Evolutionary conservation across 1,140 invertebrate genomes (phyloP).

Genomic region (Cyclina sinensis): DNA sequence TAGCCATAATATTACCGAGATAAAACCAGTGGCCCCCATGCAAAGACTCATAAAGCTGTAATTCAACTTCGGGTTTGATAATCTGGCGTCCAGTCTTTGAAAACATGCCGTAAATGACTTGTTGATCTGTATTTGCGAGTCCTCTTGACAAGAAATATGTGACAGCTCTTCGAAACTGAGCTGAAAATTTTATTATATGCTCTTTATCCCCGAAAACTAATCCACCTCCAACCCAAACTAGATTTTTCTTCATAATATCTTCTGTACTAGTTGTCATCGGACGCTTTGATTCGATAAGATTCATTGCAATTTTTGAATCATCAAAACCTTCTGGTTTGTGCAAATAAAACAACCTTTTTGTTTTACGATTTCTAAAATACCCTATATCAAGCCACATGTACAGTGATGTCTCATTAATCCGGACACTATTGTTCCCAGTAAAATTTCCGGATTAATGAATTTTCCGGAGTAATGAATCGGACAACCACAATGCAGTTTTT

Average conservation of each 20-base stretch:
- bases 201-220: too few relatives aligned
- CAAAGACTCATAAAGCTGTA: slow-evolving; percentile 75
- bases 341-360: slow-evolving; percentile 66
- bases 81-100: slow-evolving; percentile 63
- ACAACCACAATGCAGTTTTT: too few relatives aligned
- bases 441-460: too few relatives aligned
- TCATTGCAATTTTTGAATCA: slow-evolving; percentile 68
- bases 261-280: neutral
- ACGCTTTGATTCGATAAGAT: slow-evolving; percentile 46
- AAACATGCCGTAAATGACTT: slow-evolving; percentile 80
- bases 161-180: slow-evolving; percentile 75
- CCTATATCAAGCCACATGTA: too few relatives aligned
- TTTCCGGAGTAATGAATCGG: too few relatives aligned
- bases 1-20: slow-evolving; percentile 71
- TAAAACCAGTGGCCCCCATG: slow-evolving; percentile 75
- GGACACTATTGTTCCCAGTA: too few relatives aligned
- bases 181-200: slow-evolving; percentile 72
- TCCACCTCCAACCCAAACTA: too few relatives aligned
- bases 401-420: too few relatives aligned
- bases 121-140: slow-evolving; percentile 81
- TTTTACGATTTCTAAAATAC: too few relatives aligned
- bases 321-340: slow-evolving; percentile 71
- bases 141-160: slow-evolving; percentile 71
- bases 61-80: slow-evolving; percentile 72
- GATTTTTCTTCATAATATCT: slow-evolving; percentile 70